Percentiles rank a stretch among this genome's conserved stretches.
phyloP scores from a whole-genome alignment of 2,888 invertebrate species.

The Tetragonisca angustula region DNA sequence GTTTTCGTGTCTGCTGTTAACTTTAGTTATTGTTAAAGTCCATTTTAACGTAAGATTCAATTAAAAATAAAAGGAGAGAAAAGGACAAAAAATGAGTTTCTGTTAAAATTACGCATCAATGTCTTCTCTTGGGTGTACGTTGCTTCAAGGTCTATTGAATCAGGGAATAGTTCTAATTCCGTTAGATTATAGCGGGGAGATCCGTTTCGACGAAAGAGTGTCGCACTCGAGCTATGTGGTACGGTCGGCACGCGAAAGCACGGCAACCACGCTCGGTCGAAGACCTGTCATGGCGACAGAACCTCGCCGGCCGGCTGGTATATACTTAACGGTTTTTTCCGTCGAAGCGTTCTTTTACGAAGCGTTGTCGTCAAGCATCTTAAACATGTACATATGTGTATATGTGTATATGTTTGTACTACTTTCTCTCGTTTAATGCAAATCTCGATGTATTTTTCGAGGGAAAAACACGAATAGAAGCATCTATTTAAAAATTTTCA shows the following conservation, averaged over 20 bases:
- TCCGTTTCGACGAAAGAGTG: neutral
- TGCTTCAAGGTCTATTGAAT: neutral
- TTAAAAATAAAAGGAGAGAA: neutral
- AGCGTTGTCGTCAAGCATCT: slow-evolving; percentile 37
- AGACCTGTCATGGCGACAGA: slow-evolving; percentile 77
- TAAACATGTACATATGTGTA: slow-evolving; percentile 4
- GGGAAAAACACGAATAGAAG: neutral
- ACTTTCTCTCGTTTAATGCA: neutral
- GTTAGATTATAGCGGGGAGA: neutral
- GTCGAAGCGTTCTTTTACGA: slow-evolving; percentile 26
- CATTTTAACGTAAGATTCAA: neutral
- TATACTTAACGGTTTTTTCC: slow-evolving; percentile 67
- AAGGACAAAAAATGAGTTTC: neutral
- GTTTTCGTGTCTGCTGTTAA: neutral
- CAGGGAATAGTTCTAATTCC: neutral
- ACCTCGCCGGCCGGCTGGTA: slow-evolving; percentile 67
- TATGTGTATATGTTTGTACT: no score
- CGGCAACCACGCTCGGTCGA: slow-evolving; percentile 64
- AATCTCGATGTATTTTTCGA: neutral
- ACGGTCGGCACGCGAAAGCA: slow-evolving; percentile 58
- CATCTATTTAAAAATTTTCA: neutral
- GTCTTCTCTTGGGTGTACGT: neutral
- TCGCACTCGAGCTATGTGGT: slow-evolving; percentile 14
- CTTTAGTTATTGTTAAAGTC: neutral
- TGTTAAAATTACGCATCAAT: no score